Evolutionary conservation across 2,888 invertebrate species (phyloP).

Genomic region (Apamea epomidion): DNA sequence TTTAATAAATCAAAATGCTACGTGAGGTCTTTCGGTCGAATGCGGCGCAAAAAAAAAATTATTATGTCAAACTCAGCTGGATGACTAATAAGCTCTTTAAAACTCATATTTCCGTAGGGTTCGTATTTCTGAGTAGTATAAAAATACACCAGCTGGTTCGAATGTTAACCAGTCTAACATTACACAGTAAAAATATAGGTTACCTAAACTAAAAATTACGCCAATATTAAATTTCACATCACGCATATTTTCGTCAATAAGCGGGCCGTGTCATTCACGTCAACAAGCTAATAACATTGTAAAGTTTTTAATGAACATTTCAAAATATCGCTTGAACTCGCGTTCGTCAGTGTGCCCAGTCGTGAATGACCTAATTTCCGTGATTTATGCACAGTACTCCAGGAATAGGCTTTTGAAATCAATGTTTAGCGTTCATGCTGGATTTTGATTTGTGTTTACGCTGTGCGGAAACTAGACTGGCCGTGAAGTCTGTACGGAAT

Average conservation of each 20-base stretch:
- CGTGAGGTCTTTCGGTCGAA: too few species aligned
- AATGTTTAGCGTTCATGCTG: conserved; percentile 66
- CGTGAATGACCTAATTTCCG: conserved; percentile 75
- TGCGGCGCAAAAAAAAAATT: too few species aligned
- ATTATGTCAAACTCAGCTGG: too few species aligned
- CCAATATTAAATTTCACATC: conserved; percentile 40
- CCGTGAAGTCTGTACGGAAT: conserved; percentile 15
- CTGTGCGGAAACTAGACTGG: conserved; percentile 38
- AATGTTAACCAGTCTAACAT: not conserved
- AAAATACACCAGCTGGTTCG: not conserved
- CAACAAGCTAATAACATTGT: conserved; percentile 65
- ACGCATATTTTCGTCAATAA: conserved; percentile 52
- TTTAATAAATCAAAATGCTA: too few species aligned
- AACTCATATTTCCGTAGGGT: not conserved
- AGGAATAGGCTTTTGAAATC: conserved; percentile 75
- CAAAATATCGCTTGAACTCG: conserved; percentile 42
- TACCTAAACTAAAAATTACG: conserved; percentile 32
- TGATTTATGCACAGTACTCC: conserved; percentile 74
- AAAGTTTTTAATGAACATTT: conserved; percentile 62
- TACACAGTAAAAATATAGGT: conserved; percentile 43
- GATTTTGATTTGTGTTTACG: conserved; percentile 56
- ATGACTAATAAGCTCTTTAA: not conserved
- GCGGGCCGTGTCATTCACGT: conserved; percentile 59
- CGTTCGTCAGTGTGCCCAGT: conserved; percentile 51
- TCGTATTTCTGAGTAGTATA: too few species aligned